Base-by-base conservation (phyloP, 2,888 invertebrate species). In the Leptinotarsa juncta region DNA sequence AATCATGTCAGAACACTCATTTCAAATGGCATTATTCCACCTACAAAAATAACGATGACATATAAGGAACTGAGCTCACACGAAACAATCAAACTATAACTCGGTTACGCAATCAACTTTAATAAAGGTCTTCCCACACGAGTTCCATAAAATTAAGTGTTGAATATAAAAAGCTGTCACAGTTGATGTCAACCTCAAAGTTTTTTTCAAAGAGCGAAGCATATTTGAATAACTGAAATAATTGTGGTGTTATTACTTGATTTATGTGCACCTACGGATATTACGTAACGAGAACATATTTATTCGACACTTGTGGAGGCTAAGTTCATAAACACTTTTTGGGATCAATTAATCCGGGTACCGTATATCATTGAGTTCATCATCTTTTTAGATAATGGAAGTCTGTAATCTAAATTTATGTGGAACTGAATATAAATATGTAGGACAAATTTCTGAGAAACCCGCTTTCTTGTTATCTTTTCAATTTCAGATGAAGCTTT, bases 151-250 rank as follows among this genome's bases (percentile, higher is more conserved):
- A 69, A 69, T 69, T 57, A 48, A 69, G 57, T 42, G 51, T 55
- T 67, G 53, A 67, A 67, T 69, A 18, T 57, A 32, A 69, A 26
- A 60, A 69, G 48, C 69, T 69, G 69, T 69, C 69, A 60, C n/a
- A 69, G 48, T 42, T 42, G 57, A 57, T 57, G 48, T 57, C 62
- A 42, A 69, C 60, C 50, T 53, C 32, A 32, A 42, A 69, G 32
- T 60, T 10, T 69, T 53, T 68, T 57, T 55, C 42, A 60, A 57
- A 32, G 32, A 62, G 23, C 14, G 57, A 18, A 32, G n/a, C 16
- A n/a, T 42, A 32, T 62, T 62, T 62, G 62, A 62, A 62, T 62
- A 62, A 62, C 16, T 62, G 32, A 18, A 32, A 62, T 62, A 62
- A 62, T 42, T 62, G 32, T 42, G 3, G 62, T n/a, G 2, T 42